These are phyloP conservation scores for Rosalia funebris DNA, from an alignment of 2,888 invertebrate genomes.

Conservation along the genomic window DNA sequence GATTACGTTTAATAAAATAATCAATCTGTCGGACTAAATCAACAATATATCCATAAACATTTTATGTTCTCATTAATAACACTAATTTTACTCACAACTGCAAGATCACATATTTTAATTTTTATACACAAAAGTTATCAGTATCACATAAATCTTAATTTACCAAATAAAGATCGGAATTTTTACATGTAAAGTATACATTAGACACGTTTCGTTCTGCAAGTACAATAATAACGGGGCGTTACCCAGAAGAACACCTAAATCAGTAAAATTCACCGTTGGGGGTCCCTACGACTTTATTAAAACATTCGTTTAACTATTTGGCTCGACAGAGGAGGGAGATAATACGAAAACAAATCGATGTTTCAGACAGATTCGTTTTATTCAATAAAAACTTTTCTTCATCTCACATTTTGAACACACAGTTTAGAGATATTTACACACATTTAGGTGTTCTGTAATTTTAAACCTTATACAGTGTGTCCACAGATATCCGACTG, in stretches of 20 bases:
- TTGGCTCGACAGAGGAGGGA: background rate
- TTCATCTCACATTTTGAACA: conserved; percentile 30
- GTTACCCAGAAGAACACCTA: conserved; percentile 21
- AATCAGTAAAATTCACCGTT: conserved; percentile 9
- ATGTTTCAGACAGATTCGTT: conserved; percentile 31
- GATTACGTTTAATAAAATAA: conserved; percentile 21
- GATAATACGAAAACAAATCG: conserved; percentile 26
- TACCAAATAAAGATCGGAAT: conserved; percentile 5
- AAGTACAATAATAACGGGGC: background rate
- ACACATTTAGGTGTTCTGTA: conserved; percentile 29
- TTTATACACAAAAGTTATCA: conserved; percentile 36
- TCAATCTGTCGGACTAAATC: conserved; percentile 19
- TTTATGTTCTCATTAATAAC: conserved; percentile 8
- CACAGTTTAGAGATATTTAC: conserved; percentile 28
- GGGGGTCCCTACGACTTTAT: conserved; percentile 13
- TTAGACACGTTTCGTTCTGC: background rate
- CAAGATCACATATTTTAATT: conserved; percentile 38
- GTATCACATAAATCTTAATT: conserved; percentile 30
- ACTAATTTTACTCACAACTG: conserved; percentile 43
- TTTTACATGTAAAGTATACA: conserved; percentile 10
- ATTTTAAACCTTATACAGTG: conserved; percentile 26
- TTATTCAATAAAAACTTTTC: conserved; percentile 28
- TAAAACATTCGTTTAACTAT: background rate
- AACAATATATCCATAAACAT: conserved; percentile 19
- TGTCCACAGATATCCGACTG: background rate